These are phyloP conservation scores for Chrosomus eos DNA, from an alignment of 2,797 vertebrate genomes.

Conservation along the genomic window DNA sequence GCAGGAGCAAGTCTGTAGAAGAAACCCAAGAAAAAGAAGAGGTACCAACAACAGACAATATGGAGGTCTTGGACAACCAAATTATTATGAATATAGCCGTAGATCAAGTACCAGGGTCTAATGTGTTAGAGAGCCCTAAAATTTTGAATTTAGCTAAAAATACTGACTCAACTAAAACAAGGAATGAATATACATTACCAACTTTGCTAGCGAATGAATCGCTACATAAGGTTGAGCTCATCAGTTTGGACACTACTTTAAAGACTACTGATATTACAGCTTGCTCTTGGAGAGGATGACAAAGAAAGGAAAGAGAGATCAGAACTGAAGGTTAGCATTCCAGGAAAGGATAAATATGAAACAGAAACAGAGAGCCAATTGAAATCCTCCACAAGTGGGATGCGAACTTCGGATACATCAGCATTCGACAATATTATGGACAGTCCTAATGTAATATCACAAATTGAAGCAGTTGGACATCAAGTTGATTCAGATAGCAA, in stretches of 20 bases:
- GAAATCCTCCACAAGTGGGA: slow-evolving; percentile 68
- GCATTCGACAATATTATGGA: slow-evolving; percentile 54
- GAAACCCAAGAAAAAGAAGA: slow-evolving; percentile 67
- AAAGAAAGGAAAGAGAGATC: slow-evolving; percentile 75
- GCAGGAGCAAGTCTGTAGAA: slow-evolving; percentile 81
- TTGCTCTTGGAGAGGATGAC: slow-evolving; percentile 64
- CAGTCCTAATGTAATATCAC: slow-evolving; percentile 56
- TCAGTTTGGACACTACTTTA: slow-evolving; percentile 72
- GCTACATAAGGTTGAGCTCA: slow-evolving; percentile 77
- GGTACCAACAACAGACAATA: slow-evolving; percentile 58
- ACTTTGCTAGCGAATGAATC: slow-evolving; percentile 64
- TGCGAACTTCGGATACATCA: slow-evolving; percentile 65
- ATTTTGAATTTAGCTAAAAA: slow-evolving; percentile 58
- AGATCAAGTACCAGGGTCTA: slow-evolving; percentile 63
- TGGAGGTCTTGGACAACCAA: slow-evolving; percentile 62
- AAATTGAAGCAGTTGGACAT: slow-evolving; percentile 55
- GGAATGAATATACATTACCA: slow-evolving; percentile 63
- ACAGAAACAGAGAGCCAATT: slow-evolving; percentile 49
- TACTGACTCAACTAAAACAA: slow-evolving; percentile 60
- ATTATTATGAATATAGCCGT: slow-evolving; percentile 63
- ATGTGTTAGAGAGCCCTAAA: slow-evolving; percentile 61
- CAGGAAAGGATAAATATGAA: slow-evolving; percentile 72
- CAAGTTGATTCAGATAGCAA: slow-evolving; percentile 57
- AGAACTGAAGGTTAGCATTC: slow-evolving; percentile 75
- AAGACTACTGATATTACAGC: slow-evolving; percentile 75